Percentiles rank a stretch among this genome's conserved stretches.
Evolutionary conservation across 1,140 invertebrate species (phyloP).

Genomic region (Adelges cooleyi): DNA sequence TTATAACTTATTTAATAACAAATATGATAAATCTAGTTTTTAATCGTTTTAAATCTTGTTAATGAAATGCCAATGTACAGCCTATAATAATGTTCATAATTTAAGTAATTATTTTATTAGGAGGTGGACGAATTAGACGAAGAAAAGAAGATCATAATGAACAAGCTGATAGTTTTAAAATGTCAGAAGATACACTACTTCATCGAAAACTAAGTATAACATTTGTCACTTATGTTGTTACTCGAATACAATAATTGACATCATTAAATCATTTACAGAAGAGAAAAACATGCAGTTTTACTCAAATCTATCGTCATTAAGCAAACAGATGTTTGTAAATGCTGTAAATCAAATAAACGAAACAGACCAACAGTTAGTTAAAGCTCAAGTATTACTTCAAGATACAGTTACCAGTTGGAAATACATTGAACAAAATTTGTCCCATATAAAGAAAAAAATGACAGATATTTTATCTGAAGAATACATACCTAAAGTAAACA

Average conservation of each 20-base stretch:
- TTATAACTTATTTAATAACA: too few species aligned
- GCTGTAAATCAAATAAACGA: conserved; percentile 7
- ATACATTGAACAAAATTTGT: conserved; percentile 18
- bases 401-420: conserved; percentile 14
- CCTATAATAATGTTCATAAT: too few species aligned
- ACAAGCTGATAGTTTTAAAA: neutral
- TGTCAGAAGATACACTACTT: conserved; percentile 10
- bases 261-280: neutral
- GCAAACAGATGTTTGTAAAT: conserved; percentile 6
- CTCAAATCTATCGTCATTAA: neutral
- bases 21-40: too few species aligned
- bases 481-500: conserved; percentile 12
- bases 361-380: neutral
- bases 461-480: conserved; percentile 10
- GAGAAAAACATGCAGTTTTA: conserved; percentile 24
- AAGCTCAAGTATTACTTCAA: conserved; percentile 10
- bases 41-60: too few species aligned
- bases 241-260: neutral
- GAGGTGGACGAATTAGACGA: neutral
- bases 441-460: neutral
- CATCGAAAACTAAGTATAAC: conserved; percentile 5
- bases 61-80: too few species aligned
- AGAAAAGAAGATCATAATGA: neutral
- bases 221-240: neutral
- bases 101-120: too few species aligned